phyloP scores from a whole-genome alignment of 2,888 invertebrate species.

The Lobophora halterata region DNA sequence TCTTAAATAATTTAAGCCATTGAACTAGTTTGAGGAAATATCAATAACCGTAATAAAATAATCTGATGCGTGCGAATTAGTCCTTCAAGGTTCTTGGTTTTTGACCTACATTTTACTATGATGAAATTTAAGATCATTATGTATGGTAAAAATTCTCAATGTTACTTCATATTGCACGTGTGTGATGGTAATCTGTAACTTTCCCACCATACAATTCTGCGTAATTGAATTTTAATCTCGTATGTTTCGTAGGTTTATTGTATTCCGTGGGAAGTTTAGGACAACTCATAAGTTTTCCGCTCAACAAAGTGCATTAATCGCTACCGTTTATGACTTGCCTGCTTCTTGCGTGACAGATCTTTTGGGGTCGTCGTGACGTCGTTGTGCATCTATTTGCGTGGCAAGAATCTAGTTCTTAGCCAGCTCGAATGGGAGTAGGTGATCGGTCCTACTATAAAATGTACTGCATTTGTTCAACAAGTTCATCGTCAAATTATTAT shows the following conservation, averaged over 20 bases:
- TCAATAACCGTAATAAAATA: constrained; percentile 4
- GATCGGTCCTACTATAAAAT: constrained; percentile 8
- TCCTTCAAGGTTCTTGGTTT: constrained; percentile 21
- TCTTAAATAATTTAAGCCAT: constrained; percentile 2
- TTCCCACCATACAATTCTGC: constrained; percentile 31
- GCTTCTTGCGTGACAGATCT: no score
- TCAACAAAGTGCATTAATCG: no score
- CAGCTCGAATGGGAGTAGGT: constrained; percentile 4
- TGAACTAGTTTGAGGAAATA: constrained; percentile 3
- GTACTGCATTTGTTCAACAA: no score
- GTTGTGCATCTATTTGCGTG: constrained; percentile 32
- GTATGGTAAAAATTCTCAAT: constrained; percentile 30
- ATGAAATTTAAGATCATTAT: constrained; percentile 25
- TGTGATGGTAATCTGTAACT: constrained; percentile 27
- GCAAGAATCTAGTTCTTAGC: constrained; percentile 32
- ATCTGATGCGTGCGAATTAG: constrained; percentile 10
- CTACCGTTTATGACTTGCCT: no score
- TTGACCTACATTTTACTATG: constrained; percentile 28
- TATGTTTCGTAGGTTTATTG: constrained; percentile 13
- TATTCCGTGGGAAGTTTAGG: constrained; percentile 17
- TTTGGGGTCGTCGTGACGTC: constrained; percentile 30
- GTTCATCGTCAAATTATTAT: no score
- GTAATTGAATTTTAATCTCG: constrained; percentile 30
- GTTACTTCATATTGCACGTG: constrained; percentile 31
- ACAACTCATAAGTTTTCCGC: no score